Evolutionary conservation across 2,888 invertebrate genomes (phyloP).

Genomic region (Itoplectis maculator): DNA sequence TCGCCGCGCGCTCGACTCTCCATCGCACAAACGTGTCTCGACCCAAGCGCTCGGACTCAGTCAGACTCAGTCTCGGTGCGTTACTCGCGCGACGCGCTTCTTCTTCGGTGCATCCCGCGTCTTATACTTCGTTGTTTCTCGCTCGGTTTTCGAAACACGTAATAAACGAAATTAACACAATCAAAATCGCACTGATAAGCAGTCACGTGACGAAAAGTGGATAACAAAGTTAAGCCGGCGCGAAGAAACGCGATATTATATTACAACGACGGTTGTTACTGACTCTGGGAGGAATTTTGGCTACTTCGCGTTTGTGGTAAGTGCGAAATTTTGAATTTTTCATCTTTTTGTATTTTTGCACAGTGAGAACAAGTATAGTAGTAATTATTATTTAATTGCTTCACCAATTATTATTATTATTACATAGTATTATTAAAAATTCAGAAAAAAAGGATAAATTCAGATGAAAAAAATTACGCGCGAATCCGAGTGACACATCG

Average conservation of each 20-base stretch:
- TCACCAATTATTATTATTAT: no score
- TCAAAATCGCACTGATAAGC: constrained; percentile 2
- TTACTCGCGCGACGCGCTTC: constrained; percentile 57
- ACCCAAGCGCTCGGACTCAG: constrained; percentile 22
- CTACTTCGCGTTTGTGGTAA: constrained; percentile 17
- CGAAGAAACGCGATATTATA: constrained; percentile 25
- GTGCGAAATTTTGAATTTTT: not conserved
- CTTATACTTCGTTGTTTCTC: constrained; percentile 26
- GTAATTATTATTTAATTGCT: no score
- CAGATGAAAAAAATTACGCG: not conserved
- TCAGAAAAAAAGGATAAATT: no score
- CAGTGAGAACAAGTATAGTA: no score
- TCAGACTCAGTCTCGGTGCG: constrained; percentile 71
- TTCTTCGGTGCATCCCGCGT: not conserved
- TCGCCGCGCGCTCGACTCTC: constrained; percentile 13
- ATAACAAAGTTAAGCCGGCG: constrained; percentile 20
- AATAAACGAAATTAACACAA: constrained; percentile 39
- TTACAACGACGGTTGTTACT: not conserved
- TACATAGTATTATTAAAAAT: no score
- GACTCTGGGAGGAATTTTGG: not conserved
- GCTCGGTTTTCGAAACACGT: constrained; percentile 25
- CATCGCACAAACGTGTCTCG: constrained; percentile 54
- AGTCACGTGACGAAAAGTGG: not conserved
- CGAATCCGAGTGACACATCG: not conserved
- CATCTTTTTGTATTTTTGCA: no score